Evolutionary conservation across 2,113 vertebrate genomes (phyloP).

Genomic region (Aplodontia rufa): DNA sequence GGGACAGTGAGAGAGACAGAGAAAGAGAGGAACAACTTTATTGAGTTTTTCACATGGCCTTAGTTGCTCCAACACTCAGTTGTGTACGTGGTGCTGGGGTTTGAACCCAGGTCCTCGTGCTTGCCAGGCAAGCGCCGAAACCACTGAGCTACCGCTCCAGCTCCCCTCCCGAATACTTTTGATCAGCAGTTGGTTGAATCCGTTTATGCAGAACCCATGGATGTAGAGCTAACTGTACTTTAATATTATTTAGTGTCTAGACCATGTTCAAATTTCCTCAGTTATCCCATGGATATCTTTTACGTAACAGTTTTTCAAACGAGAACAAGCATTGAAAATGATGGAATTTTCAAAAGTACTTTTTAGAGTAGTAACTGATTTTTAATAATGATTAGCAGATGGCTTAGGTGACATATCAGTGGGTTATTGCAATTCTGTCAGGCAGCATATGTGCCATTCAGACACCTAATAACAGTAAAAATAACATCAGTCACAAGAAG

Average conservation of each 20-base stretch:
- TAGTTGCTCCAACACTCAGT: too few relatives aligned
- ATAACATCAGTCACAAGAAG: not conserved
- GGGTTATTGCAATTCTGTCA: not conserved
- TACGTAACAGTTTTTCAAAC: not conserved
- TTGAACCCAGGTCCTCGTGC: too few relatives aligned
- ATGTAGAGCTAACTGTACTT: not conserved
- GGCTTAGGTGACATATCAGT: not conserved
- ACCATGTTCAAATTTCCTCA: not conserved
- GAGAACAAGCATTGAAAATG: not conserved
- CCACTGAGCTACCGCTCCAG: too few relatives aligned
- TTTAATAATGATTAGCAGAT: not conserved
- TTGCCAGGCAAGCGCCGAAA: too few relatives aligned
- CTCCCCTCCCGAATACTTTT: too few relatives aligned
- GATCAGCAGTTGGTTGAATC: too few relatives aligned
- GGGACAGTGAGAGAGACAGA: too few relatives aligned
- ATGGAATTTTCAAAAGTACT: constrained; percentile 39
- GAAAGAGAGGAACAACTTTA: too few relatives aligned
- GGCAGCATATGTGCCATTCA: not conserved
- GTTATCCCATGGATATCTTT: not conserved
- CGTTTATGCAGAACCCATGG: too few relatives aligned
- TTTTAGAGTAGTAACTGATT: constrained; percentile 7
- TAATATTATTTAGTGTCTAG: not conserved
- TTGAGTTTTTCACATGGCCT: too few relatives aligned
- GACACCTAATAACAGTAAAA: not conserved
- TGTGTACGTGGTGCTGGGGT: too few relatives aligned